Evolutionary conservation across 2,888 invertebrate genomes (phyloP), one percentile per base, ranked within the genome.

Genomic region (Hirtodrosophila confusa): DNA sequence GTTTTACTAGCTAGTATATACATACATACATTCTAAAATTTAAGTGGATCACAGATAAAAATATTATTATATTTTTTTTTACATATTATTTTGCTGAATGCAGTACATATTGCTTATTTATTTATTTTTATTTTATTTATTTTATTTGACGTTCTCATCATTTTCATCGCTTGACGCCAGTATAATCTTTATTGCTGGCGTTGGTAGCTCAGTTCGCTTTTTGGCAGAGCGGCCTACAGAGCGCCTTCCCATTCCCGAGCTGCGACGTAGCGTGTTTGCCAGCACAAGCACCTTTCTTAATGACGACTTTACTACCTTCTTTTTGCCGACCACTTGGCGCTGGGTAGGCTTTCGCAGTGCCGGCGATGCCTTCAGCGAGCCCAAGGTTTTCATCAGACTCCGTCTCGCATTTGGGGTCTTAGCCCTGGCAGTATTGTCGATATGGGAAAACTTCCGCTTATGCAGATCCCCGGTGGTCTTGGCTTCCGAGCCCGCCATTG

Each of bases 331-430:
- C 36, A 44, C 10, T 4, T 58, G 37, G 1, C 62, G 48, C 55
- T 73, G 33, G 33, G 9, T 50, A 33, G 74, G 36, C 17, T 58
- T 69, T 5, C 70, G 47, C 27, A 53, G 5, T 1, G 64, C 77
- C 1, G 76, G 54, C 10, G 84, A 60, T 5, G 77, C 65, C 11
- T 68, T 69, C 1, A 90, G 80, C n/a, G 89, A 84, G 51, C 64
- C 85, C 9, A 89, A 56, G 1, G 85, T 80, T 9, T 65, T 67
- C 44, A 90, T 68, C 2, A 91, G 72, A 45, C 83, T 91, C 1
- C 91, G 87, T 57, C 91, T 91, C 2, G 90, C 90, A 4, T 74
- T 54, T 0, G 88, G 88, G 0, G 71, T 44, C 39, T 62, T 50
- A 0, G 47, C 39, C 57, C 1, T 88, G 77, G 0, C 1, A 17